Conservation (phyloP, 2,888 invertebrate genomes). For the Venusia cambrica region DNA sequence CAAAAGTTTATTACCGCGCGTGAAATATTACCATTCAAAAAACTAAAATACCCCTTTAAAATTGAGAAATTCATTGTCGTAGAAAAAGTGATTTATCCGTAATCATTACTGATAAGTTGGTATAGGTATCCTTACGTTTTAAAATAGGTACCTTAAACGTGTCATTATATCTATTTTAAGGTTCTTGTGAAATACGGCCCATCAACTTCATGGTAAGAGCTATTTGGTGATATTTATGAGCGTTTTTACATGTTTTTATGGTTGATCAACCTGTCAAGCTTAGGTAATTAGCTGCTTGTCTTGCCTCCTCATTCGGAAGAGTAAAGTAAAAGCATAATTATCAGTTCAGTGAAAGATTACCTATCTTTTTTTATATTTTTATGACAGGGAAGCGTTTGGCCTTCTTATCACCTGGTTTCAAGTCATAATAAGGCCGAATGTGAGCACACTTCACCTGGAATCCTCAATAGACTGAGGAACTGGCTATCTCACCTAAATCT, state of each 20-base stretch:
- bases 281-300: no score
- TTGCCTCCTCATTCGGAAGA: no score
- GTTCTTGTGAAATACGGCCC: slow-evolving; percentile 8
- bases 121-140: slow-evolving; percentile 17
- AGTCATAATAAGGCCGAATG: no score
- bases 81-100: slow-evolving; percentile 16
- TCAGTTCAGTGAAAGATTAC: no score
- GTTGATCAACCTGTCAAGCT: no score
- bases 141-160: slow-evolving; percentile 14
- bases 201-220: background rate
- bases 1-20: slow-evolving; percentile 52
- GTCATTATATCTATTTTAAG: slow-evolving; percentile 11
- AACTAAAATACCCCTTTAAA: slow-evolving; percentile 23
- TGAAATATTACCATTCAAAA: slow-evolving; percentile 49
- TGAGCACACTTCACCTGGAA: no score
- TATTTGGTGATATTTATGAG: slow-evolving; percentile 8
- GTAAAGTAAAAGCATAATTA: no score
- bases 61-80: slow-evolving; percentile 25
- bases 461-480: no score
- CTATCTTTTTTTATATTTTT: no score
- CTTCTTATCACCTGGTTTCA: no score
- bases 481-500: no score
- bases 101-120: slow-evolving; percentile 18
- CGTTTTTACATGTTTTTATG: slow-evolving; percentile 3
- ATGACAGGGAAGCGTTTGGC: no score